Evolutionary conservation across 2,888 invertebrate genomes (phyloP), one percentile per base, ranked within the genome.

Genomic region (Aricia artaxerxes): DNA sequence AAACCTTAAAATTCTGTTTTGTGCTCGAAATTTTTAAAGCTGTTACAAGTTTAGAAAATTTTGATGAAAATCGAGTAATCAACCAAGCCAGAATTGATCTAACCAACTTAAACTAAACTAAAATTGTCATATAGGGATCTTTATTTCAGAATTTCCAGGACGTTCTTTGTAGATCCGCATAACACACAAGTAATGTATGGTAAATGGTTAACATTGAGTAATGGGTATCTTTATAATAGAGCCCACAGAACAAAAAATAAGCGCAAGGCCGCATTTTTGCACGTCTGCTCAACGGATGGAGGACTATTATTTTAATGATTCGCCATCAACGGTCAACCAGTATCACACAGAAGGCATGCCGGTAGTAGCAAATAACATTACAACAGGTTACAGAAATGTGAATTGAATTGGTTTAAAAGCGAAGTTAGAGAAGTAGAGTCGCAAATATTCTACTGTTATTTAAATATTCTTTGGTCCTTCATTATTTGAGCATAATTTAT

Each of bases 241-340:
- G 64, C 24, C 11, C 11, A 11, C 64, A 64, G 7, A 64, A 64
- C 64, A 64, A 31, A 64, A 64, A 64, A 31, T 61, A 60, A 60
- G 60, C 60, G 1, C 61, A 24, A 24, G 64, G 64, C 31, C 64
- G 9, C 9, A 64, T 64, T 31, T 64, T 64, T 64, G 24, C 31
- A 11, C 64, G 31, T 4, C 31, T 64, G 31, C 9, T 64, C 64
- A 31, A 64, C 64, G 31, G 64, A 31, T 31, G 64, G 64, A 64
- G 64, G 24, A 7, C 9, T 64, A 64, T 64, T 64, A 64, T 64
- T 31, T 64, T 64, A 64, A 64, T 64, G 31, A 64, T 64, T 31
- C 9, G 64, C 24, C 24, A 64, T 64, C 64, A 24, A 24, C 24
- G 24, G 24, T 24, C 24, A 64, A 11, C 31, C 31, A 31, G 64